Percentiles rank a stretch among this genome's conserved stretches.
Evolutionary conservation across 2,113 vertebrate genomes (phyloP).

Genomic region (Saccopteryx bilineata): DNA sequence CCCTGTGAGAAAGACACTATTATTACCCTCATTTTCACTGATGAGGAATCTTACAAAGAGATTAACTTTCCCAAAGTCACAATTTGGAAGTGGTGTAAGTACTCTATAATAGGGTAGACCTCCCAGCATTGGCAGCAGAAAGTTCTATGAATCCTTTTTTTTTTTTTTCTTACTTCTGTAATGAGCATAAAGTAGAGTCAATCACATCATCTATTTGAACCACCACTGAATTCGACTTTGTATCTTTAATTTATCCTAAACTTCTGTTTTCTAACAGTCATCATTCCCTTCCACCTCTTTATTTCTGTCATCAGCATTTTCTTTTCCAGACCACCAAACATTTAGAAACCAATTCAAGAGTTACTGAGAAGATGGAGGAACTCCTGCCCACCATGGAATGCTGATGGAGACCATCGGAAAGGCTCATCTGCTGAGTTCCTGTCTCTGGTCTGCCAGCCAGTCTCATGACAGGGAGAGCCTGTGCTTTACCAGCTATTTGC

Average conservation of each 20-base stretch:
- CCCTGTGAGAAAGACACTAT: background rate
- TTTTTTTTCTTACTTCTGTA: background rate
- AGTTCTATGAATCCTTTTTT: background rate
- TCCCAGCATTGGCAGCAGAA: background rate
- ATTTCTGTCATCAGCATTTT: background rate
- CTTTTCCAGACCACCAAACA: background rate
- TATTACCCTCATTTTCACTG: background rate
- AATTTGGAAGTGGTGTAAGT: background rate
- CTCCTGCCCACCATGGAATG: too few relatives aligned
- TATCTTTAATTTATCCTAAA: background rate
- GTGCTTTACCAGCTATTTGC: background rate
- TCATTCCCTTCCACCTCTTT: background rate
- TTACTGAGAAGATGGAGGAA: background rate
- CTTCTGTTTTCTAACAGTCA: background rate
- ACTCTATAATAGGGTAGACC: background rate
- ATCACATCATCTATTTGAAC: background rate
- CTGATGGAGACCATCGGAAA: background rate
- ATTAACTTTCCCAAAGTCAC: background rate
- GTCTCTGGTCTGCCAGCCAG: background rate
- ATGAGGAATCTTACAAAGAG: background rate
- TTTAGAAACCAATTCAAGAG: background rate
- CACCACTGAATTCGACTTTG: background rate
- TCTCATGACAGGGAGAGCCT: too few relatives aligned
- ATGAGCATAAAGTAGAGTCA: background rate
- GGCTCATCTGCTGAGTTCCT: background rate